phyloP scores from a whole-genome alignment of 2,888 invertebrate genomes.

The Lithophane semibrunnea region DNA sequence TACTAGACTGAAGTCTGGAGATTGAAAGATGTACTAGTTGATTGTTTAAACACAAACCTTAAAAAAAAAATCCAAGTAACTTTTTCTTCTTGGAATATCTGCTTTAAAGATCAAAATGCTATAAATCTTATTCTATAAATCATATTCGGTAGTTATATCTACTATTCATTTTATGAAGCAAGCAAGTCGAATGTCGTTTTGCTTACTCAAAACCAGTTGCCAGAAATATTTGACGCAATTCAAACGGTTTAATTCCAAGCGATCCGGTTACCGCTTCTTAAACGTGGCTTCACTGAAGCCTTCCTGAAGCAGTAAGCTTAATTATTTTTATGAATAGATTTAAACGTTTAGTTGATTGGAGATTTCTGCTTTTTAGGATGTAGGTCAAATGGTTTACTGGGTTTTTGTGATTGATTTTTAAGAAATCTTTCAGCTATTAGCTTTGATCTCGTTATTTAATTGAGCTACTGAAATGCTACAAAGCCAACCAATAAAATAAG shows the following conservation, averaged over 20 bases:
- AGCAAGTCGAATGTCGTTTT: background rate
- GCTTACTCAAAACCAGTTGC: slow-evolving; percentile 23
- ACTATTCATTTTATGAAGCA: background rate
- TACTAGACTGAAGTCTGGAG: no score
- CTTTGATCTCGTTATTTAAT: slow-evolving; percentile 32
- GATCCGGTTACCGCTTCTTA: slow-evolving; percentile 34
- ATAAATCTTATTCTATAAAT: no score
- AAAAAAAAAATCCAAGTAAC: background rate
- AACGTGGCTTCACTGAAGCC: slow-evolving; percentile 38
- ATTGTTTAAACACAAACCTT: background rate
- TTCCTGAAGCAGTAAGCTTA: slow-evolving; percentile 41
- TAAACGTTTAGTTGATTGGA: slow-evolving; percentile 48
- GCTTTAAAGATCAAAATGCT: background rate
- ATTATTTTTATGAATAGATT: slow-evolving; percentile 55
- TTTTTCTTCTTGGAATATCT: background rate
- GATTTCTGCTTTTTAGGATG: slow-evolving; percentile 25
- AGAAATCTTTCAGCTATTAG: slow-evolving; percentile 17
- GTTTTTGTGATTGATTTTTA: slow-evolving; percentile 25
- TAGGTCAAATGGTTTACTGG: slow-evolving; percentile 31
- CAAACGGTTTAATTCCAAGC: slow-evolving; percentile 32
- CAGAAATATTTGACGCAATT: slow-evolving; percentile 31
- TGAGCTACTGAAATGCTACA: background rate
- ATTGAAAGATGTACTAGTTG: background rate
- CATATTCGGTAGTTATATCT: background rate
- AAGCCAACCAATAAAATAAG: background rate